Evolutionary conservation across 2,113 vertebrate species (phyloP).

Genomic region (Cochlearius cochlearius): DNA sequence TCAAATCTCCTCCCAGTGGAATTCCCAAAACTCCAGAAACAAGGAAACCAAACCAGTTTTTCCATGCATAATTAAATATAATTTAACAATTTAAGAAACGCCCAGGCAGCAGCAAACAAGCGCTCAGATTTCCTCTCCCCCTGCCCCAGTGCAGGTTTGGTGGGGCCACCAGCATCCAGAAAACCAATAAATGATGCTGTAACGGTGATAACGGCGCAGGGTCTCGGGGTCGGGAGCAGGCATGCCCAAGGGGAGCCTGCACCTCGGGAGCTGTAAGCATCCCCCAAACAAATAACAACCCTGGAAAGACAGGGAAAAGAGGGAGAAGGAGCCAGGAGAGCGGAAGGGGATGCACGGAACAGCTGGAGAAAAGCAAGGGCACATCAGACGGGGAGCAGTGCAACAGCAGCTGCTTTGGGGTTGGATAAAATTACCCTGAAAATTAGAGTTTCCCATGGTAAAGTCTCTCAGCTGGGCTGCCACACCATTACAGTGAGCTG

Average conservation of each 20-base stretch:
- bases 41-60: conserved; percentile 33
- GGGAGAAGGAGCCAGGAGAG: background rate
- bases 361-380: background rate
- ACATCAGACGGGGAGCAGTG: fast-evolving
- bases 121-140: background rate
- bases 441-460: background rate
- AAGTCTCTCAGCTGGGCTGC: background rate
- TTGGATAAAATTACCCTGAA: background rate
- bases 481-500: fast-evolving
- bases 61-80: background rate
- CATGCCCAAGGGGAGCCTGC: background rate
- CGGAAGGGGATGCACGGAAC: fast-evolving
- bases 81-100: background rate
- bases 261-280: background rate
- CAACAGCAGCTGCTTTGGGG: background rate
- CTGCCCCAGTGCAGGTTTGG: fast-evolving
- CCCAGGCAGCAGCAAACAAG: background rate
- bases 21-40: background rate
- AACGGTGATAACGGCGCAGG: fast-evolving
- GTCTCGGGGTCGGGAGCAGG: background rate
- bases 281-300: background rate
- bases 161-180: fast-evolving
- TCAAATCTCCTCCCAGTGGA: background rate
- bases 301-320: background rate
- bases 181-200: background rate